Percentiles rank a stretch among this genome's conserved stretches.
Conservation (phyloP, 2,797 vertebrate species). For the Bradypus variegatus region DNA sequence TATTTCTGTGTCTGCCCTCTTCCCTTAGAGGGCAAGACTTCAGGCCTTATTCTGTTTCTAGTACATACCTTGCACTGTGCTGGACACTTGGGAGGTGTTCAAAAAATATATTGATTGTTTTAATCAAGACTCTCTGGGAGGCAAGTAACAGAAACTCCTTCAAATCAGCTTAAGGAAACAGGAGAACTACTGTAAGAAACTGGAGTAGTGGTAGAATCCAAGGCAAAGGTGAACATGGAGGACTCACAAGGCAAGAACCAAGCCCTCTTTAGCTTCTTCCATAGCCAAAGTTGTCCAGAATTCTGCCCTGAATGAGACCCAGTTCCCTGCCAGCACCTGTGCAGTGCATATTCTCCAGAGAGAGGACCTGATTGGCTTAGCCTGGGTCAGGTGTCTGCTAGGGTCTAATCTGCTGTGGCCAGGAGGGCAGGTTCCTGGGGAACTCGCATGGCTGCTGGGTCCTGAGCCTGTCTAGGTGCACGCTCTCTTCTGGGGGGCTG, state of each 20-base stretch:
- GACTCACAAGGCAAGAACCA: neutral
- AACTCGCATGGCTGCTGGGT: neutral
- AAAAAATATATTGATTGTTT: neutral
- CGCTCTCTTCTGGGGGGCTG: neutral
- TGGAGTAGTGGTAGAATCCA: neutral
- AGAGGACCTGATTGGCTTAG: neutral
- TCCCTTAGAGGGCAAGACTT: neutral
- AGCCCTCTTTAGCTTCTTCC: accelerated
- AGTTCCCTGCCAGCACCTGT: accelerated
- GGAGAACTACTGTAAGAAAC: neutral
- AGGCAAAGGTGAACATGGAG: neutral
- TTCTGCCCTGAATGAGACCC: accelerated
- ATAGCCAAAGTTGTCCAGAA: neutral
- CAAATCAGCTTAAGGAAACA: neutral
- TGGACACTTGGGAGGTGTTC: neutral
- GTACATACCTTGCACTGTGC: neutral
- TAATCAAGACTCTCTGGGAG: neutral
- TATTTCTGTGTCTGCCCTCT: neutral
- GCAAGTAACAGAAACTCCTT: neutral
- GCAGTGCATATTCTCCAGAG: neutral
- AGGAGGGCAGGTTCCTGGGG: neutral
- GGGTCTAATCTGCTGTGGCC: neutral
- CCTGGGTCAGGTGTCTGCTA: neutral
- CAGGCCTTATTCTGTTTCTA: neutral
- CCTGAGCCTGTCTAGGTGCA: accelerated